Evolutionary conservation across 2,888 invertebrate genomes (phyloP).

Genomic region (Elmis aenea): DNA sequence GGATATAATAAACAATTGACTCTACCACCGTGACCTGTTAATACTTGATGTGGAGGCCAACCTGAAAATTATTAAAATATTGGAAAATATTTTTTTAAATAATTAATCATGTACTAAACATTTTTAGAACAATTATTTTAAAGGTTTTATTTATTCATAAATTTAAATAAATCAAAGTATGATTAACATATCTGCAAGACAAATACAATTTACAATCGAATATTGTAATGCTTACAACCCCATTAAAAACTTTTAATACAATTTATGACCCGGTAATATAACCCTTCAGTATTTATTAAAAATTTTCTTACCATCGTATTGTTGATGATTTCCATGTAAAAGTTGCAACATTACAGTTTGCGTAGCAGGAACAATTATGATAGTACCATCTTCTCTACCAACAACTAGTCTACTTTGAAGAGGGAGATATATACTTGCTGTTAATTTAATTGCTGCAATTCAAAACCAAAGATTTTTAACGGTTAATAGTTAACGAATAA

Average conservation of each 20-base stretch:
- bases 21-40: constrained; percentile 85
- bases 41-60: constrained; percentile 84
- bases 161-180: no score
- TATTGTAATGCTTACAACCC: no score
- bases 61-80: constrained; percentile 51
- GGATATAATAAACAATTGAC: constrained; percentile 96
- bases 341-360: constrained; percentile 92
- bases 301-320: constrained; percentile 64
- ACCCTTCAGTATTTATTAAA: no score
- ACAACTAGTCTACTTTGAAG: constrained; percentile 91
- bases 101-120: neutral
- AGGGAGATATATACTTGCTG: constrained; percentile 91
- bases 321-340: constrained; percentile 81
- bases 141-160: no score
- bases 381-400: constrained; percentile 92
- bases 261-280: no score
- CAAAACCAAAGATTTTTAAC: constrained; percentile 6
- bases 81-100: neutral
- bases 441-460: constrained; percentile 64
- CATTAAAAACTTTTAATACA: no score
- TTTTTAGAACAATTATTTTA: constrained; percentile 4
- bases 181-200: no score
- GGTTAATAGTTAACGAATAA: neutral
- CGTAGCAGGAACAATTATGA: constrained; percentile 92
- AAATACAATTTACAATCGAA: no score